These are phyloP conservation scores for Calephelis virginiensis DNA, from an alignment of 1,140 invertebrate genomes.

Conservation along the genomic window DNA sequence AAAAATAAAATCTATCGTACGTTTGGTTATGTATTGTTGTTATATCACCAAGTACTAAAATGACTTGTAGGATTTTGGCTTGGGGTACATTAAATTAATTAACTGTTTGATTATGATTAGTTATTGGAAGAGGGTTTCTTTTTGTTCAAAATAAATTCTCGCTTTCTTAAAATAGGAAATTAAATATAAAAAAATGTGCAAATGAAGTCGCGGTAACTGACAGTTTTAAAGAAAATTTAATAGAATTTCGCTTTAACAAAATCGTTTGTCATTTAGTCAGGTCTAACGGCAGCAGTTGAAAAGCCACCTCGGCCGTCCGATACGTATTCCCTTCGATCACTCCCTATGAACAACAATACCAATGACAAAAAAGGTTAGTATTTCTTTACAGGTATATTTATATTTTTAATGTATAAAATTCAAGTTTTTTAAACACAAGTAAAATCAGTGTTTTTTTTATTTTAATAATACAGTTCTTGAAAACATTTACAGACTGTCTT, in stretches of 20 bases:
- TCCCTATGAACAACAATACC: conserved; percentile 43
- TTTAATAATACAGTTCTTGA: too few relatives aligned
- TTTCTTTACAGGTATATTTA: background rate
- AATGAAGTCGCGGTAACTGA: background rate
- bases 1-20: too few relatives aligned
- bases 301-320: conserved; percentile 49
- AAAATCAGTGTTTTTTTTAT: too few relatives aligned
- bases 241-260: background rate
- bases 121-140: too few relatives aligned
- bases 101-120: too few relatives aligned
- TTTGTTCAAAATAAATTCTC: too few relatives aligned
- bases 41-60: too few relatives aligned
- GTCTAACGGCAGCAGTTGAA: conserved; percentile 42
- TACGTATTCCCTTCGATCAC: conserved; percentile 55
- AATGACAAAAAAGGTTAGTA: conserved; percentile 49
- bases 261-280: conserved; percentile 41
- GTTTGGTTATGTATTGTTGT: too few relatives aligned
- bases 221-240: background rate
- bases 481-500: too few relatives aligned
- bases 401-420: background rate
- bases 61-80: too few relatives aligned
- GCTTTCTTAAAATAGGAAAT: background rate
- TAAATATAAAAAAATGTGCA: background rate
- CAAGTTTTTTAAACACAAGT: too few relatives aligned
- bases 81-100: too few relatives aligned